Evolutionary conservation across 2,888 invertebrate genomes (phyloP).

Genomic region (Hydriomena furcata): DNA sequence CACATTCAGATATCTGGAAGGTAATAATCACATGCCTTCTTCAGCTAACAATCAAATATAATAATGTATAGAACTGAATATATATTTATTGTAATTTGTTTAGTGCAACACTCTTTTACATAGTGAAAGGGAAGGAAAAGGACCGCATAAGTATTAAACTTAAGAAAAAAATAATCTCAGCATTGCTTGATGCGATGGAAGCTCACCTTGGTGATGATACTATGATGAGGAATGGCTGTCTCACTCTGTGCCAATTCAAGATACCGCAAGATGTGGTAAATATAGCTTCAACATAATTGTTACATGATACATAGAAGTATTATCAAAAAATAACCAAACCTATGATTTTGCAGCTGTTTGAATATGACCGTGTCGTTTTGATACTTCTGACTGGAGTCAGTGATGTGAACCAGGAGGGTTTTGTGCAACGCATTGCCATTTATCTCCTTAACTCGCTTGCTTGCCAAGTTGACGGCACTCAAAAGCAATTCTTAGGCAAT

Average conservation of each 20-base stretch:
- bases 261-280: conserved; percentile 97
- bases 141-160: conserved; percentile 88
- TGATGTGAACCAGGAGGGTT: conserved; percentile 92
- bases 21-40: conserved; percentile 62
- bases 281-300: conserved; percentile 33
- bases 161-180: conserved; percentile 91
- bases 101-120: conserved; percentile 97
- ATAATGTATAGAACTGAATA: not conserved
- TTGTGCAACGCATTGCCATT: conserved; percentile 97
- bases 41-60: not conserved
- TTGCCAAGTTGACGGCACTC: conserved; percentile 97
- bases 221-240: conserved; percentile 98
- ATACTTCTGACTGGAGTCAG: conserved; percentile 92
- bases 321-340: too few relatives aligned
- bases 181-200: conserved; percentile 95
- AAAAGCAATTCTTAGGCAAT: conserved; percentile 95
- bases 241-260: conserved; percentile 96
- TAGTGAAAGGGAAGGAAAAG: conserved; percentile 94
- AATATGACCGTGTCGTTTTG: conserved; percentile 93
- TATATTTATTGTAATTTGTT: too few relatives aligned
- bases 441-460: conserved; percentile 97
- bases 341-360: conserved; percentile 87
- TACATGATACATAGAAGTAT: too few relatives aligned
- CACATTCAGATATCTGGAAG: conserved; percentile 97
- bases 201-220: conserved; percentile 92